Conservation (phyloP, 2,888 invertebrate genomes). For the Lutraria lutraria region DNA sequence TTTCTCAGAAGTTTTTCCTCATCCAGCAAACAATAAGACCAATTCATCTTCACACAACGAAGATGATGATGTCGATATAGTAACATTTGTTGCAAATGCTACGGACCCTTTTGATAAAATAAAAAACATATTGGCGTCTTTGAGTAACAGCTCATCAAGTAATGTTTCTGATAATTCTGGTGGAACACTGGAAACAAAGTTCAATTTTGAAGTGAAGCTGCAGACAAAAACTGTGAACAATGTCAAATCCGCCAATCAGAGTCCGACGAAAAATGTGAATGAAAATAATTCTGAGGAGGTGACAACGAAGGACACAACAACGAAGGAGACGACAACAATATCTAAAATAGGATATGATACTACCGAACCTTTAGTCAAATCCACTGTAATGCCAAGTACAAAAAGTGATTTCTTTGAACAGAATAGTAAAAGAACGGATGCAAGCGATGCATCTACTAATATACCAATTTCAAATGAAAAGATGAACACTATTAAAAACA, state of each 20-base stretch:
- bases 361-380: constrained; percentile 4
- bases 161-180: neutral
- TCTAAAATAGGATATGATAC: neutral
- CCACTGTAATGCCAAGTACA: neutral
- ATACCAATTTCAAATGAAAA: neutral
- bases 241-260: neutral
- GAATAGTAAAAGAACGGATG: neutral
- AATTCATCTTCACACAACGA: neutral
- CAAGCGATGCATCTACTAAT: neutral
- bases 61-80: constrained; percentile 53
- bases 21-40: neutral
- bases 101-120: constrained; percentile 60
- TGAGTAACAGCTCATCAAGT: constrained; percentile 31
- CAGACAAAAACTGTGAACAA: constrained; percentile 9
- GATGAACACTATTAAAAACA: neutral
- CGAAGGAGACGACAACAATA: neutral
- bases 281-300: constrained; percentile 39
- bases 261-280: neutral
- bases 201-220: constrained; percentile 59
- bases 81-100: constrained; percentile 61
- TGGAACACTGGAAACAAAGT: constrained; percentile 30
- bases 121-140: constrained; percentile 38
- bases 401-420: neutral
- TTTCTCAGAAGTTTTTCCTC: constrained; percentile 54
- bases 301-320: neutral